Evolutionary conservation across 2,113 vertebrate genomes (phyloP).

Genomic region (Pungitius pungitius): DNA sequence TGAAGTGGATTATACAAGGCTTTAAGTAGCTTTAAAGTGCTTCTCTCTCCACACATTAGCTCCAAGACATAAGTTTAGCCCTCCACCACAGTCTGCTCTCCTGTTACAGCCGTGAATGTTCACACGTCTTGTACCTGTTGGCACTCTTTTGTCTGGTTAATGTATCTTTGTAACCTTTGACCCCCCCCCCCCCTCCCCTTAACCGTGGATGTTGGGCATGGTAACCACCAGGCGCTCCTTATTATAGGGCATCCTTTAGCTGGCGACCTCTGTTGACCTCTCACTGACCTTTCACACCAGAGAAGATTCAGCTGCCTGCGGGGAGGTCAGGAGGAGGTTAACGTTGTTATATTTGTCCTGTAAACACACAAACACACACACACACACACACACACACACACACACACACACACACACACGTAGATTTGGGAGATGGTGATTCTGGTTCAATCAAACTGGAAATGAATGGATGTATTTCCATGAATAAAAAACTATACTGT

Average conservation of each 20-base stretch:
- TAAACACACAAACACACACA: slow-evolving; percentile 34
- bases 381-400: slow-evolving; percentile 21
- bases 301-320: slow-evolving; percentile 34
- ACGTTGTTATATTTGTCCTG: slow-evolving; percentile 47
- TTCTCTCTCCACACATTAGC: slow-evolving; percentile 54
- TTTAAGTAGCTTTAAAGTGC: slow-evolving; percentile 65
- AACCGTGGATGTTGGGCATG: slow-evolving; percentile 33
- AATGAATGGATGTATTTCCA: neutral
- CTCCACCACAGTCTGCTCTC: slow-evolving; percentile 52
- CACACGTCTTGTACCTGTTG: slow-evolving; percentile 72
- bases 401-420: neutral
- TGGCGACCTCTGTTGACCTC: slow-evolving; percentile 59
- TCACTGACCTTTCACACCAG: slow-evolving; percentile 57
- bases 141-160: slow-evolving; percentile 66
- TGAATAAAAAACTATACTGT: neutral
- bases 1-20: slow-evolving; percentile 48
- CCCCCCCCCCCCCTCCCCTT: no score
- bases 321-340: slow-evolving; percentile 64
- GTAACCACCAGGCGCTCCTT: slow-evolving; percentile 26
- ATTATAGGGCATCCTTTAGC: slow-evolving; percentile 35
- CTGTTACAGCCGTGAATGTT: slow-evolving; percentile 60
- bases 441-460: slow-evolving; percentile 22
- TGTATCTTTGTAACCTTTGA: slow-evolving; percentile 67
- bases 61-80: slow-evolving; percentile 60
- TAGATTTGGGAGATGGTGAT: slow-evolving; percentile 3